A percentile compares a stretch with the other conserved stretches of the same genome.
phyloP scores from a whole-genome alignment of 2,797 vertebrate species.

The Spea hammondii region DNA sequence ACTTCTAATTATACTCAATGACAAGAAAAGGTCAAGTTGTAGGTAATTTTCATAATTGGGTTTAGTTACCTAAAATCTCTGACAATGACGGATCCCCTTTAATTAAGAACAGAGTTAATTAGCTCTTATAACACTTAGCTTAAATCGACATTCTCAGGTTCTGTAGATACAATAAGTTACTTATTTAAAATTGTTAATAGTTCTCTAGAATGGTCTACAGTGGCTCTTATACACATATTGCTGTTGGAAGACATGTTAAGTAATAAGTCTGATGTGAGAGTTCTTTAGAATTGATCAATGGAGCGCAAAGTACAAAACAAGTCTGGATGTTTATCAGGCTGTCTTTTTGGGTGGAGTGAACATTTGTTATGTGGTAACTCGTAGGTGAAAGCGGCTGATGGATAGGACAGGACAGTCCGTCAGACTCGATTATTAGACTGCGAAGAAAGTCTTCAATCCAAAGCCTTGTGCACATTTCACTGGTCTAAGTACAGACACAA shows the following conservation, averaged over 20 bases:
- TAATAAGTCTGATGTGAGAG: neutral
- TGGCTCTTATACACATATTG: neutral
- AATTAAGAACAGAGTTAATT: too few relatives aligned
- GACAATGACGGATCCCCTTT: too few relatives aligned
- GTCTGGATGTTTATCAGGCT: neutral
- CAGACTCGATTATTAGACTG: slow-evolving; percentile 12
- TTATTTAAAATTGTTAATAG: too few relatives aligned
- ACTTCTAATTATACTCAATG: too few relatives aligned
- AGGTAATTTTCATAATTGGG: too few relatives aligned
- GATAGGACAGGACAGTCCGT: slow-evolving; percentile 29
- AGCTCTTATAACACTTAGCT: too few relatives aligned
- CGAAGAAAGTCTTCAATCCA: neutral
- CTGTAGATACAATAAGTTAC: too few relatives aligned
- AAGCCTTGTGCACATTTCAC: neutral
- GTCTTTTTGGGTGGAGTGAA: neutral
- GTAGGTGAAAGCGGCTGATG: slow-evolving; percentile 21
- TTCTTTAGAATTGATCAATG: neutral
- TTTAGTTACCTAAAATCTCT: too few relatives aligned
- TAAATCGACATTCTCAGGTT: too few relatives aligned
- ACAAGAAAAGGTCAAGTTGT: too few relatives aligned
- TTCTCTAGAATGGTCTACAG: neutral
- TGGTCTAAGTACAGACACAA: neutral
- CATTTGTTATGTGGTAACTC: neutral
- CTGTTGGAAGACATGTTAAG: neutral
- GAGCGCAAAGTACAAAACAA: neutral